Evolutionary conservation across 2,888 invertebrate species (phyloP), one percentile per base, ranked within the genome.

Genomic region (Perithous albicinctus): DNA sequence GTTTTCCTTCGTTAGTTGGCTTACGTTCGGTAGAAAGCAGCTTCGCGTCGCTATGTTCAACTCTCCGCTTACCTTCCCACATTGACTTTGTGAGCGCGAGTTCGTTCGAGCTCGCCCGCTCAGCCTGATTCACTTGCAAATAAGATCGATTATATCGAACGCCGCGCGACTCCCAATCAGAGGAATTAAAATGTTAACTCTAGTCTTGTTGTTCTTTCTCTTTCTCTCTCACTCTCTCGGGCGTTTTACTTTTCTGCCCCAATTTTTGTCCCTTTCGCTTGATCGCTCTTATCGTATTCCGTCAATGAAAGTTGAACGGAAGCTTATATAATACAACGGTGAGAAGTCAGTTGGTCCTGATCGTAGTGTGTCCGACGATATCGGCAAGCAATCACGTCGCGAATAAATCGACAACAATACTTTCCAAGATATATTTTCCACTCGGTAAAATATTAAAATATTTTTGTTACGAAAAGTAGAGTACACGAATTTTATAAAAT

Each of bases 81-180:
- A 73, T 20, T 20, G 72, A 66, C 70, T 80, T 46, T 29, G 46
- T 35, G 56, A 20, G 64, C 59, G 61, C n/a, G n/a, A n/a, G n/a
- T 82, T 48, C 76, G 48, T 79, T 43, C 51, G 41, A 59, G 56
- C 69, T 66, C 75, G 64, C 56, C 78, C 78, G 46, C 35, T 54
- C 69, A 72, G 72, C 64, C 83, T 86, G 86, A 90, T 89, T 89
- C 89, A 88, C 87, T 88, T 88, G 88, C 88, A 89, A 90, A 89
- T 87, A 88, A 89, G 88, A 88, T 88, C 88, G 89, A 90, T 89
- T 89, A 89, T 88, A 88, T 88, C 81, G 87, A 83, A 87, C 86
- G 87, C 86, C 83, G 77, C 75, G 41, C 64, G 87, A 88, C 87
- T 90, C 76, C 84, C 86, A 86, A 89, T 87, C 84, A 80, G 76